Evolutionary conservation across 2,797 vertebrate genomes (phyloP).

Genomic region (Antrozous pallidus): DNA sequence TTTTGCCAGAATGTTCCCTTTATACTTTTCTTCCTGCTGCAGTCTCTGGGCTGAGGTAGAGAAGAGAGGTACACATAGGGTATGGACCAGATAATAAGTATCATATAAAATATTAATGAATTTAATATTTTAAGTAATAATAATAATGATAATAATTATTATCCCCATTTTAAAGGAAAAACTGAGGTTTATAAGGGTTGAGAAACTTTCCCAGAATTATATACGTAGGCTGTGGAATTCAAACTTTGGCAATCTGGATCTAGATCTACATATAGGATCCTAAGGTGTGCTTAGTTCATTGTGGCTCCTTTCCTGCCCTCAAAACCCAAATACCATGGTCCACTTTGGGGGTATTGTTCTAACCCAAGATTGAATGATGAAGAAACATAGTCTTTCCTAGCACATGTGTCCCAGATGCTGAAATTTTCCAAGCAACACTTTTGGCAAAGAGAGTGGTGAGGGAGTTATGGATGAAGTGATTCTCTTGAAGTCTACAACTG

Average conservation of each 20-base stretch:
- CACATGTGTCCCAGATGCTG: conserved; percentile 31
- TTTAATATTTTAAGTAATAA: no score
- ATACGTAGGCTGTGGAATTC: not conserved
- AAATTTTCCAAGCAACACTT: conserved; percentile 73
- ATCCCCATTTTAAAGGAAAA: not conserved
- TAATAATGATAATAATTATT: no score
- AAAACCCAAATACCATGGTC: not conserved
- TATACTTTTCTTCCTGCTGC: not conserved
- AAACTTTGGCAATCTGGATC: not conserved
- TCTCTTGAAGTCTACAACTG: conserved; percentile 60
- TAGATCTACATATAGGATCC: not conserved
- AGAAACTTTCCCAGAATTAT: not conserved
- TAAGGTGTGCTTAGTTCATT: not conserved
- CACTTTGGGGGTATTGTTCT: not conserved
- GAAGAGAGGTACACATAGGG: no score
- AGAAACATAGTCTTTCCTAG: not conserved
- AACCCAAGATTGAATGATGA: not conserved
- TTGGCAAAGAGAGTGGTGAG: conserved; percentile 71
- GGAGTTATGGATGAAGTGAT: conserved; percentile 79
- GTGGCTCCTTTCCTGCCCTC: not conserved
- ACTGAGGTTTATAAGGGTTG: not conserved
- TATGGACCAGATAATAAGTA: no score
- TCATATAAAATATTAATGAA: no score
- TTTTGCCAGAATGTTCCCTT: not conserved
- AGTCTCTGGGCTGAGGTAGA: no score